Evolutionary conservation across 2,888 invertebrate species (phyloP).

Genomic region (Uropetala carovei): DNA sequence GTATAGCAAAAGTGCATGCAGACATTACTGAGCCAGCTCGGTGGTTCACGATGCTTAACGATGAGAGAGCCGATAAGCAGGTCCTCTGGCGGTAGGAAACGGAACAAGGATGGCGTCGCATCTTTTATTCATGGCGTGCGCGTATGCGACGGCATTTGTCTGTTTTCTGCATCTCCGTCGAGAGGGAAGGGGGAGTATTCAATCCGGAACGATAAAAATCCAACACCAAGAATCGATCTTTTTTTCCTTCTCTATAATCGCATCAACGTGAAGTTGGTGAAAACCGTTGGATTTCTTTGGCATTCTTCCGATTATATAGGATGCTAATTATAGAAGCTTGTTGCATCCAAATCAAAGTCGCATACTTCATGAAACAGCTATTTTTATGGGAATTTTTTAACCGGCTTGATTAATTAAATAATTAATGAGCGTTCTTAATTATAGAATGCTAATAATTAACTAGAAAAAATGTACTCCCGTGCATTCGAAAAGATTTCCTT

Average conservation of each 20-base stretch:
- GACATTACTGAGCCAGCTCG: constrained; percentile 40
- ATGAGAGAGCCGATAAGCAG: constrained; percentile 47
- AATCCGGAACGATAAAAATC: constrained; percentile 20
- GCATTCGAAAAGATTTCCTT: too few species aligned
- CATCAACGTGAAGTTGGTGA: background rate
- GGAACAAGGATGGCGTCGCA: constrained; percentile 60
- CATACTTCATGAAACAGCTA: too few species aligned
- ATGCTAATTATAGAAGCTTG: background rate
- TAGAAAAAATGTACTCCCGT: too few species aligned
- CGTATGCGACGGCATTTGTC: constrained; percentile 59
- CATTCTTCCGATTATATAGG: constrained; percentile 1
- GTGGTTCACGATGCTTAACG: constrained; percentile 48
- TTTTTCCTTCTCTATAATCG: constrained; percentile 5
- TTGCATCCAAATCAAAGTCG: too few species aligned
- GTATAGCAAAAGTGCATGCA: constrained; percentile 34
- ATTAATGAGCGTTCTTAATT: too few species aligned
- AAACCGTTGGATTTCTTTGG: constrained; percentile 11
- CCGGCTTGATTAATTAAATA: too few species aligned
- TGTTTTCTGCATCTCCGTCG: constrained; percentile 57
- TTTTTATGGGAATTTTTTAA: too few species aligned
- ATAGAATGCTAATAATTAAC: too few species aligned
- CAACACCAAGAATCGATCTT: background rate
- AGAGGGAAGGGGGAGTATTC: background rate
- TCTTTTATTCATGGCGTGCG: constrained; percentile 62
- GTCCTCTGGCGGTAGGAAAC: constrained; percentile 55